Percentiles rank a stretch among this genome's conserved stretches.
Conservation (phyloP, 2,797 vertebrate genomes). For the Mormyrops attenuatus region DNA sequence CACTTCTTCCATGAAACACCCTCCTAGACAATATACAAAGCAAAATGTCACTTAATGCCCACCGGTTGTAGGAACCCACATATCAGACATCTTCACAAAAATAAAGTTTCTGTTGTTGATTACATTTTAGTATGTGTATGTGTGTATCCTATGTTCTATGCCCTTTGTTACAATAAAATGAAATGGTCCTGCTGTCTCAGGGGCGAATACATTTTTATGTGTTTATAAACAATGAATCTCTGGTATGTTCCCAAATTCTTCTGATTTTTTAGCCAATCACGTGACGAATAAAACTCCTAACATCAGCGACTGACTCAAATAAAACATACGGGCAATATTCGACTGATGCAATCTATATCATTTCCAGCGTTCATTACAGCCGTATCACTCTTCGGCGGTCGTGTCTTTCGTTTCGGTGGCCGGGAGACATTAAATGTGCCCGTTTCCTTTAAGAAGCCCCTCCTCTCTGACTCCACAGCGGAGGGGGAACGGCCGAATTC, state of each 20-base stretch:
- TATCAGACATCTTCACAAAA: not conserved
- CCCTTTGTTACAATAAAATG: not conserved
- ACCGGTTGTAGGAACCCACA: not conserved
- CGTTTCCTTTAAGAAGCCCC: conserved; percentile 72
- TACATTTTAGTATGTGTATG: not conserved
- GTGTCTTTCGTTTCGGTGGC: conserved; percentile 48
- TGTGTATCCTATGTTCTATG: not conserved
- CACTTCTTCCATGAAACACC: not conserved
- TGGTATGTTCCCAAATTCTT: not conserved
- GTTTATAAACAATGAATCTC: not conserved
- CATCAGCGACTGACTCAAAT: not conserved
- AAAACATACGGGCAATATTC: not conserved
- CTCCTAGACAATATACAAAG: not conserved
- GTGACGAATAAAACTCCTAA: not conserved
- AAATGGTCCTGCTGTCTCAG: not conserved
- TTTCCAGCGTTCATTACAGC: conserved; percentile 1
- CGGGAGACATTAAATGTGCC: conserved; percentile 60
- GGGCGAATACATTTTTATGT: not conserved
- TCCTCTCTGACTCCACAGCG: conserved; percentile 48
- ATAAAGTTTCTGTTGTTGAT: not conserved
- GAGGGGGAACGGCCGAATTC: conserved; percentile 63
- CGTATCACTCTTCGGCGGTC: conserved; percentile 22
- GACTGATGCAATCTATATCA: not conserved
- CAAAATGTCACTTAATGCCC: not conserved
- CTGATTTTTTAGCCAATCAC: not conserved